Conservation (phyloP, 2,888 invertebrate species). For the Cenopis cana region DNA sequence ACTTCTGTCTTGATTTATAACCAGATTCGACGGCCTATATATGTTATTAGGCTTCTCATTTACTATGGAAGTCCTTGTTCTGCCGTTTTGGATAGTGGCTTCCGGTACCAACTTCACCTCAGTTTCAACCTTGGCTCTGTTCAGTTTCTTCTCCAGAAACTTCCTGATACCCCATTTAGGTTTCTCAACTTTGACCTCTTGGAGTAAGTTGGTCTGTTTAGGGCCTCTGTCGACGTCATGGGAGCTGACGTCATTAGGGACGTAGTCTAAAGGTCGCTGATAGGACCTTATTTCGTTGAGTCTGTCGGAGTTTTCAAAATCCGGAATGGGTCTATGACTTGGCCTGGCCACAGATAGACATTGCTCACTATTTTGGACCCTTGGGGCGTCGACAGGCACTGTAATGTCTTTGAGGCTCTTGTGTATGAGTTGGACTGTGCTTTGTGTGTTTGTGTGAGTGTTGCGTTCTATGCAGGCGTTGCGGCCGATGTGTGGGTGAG, state of each 20-base stretch:
- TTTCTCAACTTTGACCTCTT: conserved; percentile 70
- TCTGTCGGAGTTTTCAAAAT: conserved; percentile 63
- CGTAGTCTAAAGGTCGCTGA: conserved; percentile 85
- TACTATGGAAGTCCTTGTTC: conserved; percentile 66
- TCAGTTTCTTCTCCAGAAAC: conserved; percentile 73
- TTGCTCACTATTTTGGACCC: conserved; percentile 62
- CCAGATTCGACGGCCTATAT: conserved; percentile 68
- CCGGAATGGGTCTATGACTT: conserved; percentile 53
- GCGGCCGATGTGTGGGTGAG: conserved; percentile 93
- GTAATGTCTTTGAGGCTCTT: conserved; percentile 86
- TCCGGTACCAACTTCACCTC: conserved; percentile 84
- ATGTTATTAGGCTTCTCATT: conserved; percentile 67
- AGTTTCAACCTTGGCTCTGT: conserved; percentile 75
- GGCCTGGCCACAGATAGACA: conserved; percentile 72
- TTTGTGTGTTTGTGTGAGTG: conserved; percentile 85
- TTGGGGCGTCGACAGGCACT: conserved; percentile 51
- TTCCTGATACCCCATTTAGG: conserved; percentile 75
- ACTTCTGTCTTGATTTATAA: conserved; percentile 61
- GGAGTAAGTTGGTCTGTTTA: conserved; percentile 76
- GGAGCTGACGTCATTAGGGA: conserved; percentile 89
- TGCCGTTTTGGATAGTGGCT: conserved; percentile 51
- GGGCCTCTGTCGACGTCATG: conserved; percentile 66
- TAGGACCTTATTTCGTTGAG: conserved; percentile 73
- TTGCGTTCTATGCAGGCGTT: conserved; percentile 94
- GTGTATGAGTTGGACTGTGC: conserved; percentile 84